These are phyloP conservation scores for Notolepis coatsorum DNA, from an alignment of 2,797 vertebrate species.

Conservation along the genomic window DNA sequence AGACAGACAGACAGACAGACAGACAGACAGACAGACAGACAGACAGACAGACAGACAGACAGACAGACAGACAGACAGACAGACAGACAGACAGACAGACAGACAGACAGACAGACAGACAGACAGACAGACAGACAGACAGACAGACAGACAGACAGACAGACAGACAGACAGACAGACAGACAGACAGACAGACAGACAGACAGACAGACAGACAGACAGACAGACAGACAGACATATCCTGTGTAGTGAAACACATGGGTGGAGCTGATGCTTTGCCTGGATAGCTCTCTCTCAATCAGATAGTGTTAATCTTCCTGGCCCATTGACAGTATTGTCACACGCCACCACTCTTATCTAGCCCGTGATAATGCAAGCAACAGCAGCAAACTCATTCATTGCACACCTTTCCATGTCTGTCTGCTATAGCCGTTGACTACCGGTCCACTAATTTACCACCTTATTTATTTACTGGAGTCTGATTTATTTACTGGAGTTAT, in stretches of 20 bases:
- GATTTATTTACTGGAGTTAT: constrained; percentile 53
- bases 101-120: neutral
- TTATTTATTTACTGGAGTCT: constrained; percentile 40
- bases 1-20: neutral
- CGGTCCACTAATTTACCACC: constrained; percentile 66
- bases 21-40: neutral
- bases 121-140: neutral
- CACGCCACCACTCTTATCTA: constrained; percentile 75
- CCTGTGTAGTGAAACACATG: constrained; percentile 25
- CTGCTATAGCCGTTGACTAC: constrained; percentile 57
- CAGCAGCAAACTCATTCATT: constrained; percentile 79
- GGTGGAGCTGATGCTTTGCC: constrained; percentile 67
- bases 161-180: constrained; percentile 26
- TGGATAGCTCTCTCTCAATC: constrained; percentile 66
- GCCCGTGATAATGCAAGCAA: constrained; percentile 77
- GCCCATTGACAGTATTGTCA: constrained; percentile 66
- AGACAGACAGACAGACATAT: constrained; percentile 28
- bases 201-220: constrained; percentile 49
- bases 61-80: neutral
- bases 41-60: neutral
- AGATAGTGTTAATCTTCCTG: constrained; percentile 73
- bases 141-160: neutral
- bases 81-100: neutral
- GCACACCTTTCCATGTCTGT: constrained; percentile 69
- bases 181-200: constrained; percentile 34